phyloP scores from a whole-genome alignment of 1,140 invertebrate species.

The Nasonia vitripennis region DNA sequence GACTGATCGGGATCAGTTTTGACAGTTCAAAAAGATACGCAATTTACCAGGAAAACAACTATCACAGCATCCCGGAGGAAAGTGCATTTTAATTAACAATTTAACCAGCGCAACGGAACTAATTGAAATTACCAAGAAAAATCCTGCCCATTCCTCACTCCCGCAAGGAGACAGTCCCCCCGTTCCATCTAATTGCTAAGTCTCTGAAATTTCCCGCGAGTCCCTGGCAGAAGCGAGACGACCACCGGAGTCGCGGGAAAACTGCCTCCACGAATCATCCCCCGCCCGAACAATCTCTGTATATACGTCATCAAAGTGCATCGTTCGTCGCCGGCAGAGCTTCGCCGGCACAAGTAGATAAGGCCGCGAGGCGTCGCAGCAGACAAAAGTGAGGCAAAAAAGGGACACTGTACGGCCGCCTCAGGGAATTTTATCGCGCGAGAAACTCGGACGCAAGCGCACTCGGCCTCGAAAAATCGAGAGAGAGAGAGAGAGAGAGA shows the following conservation, averaged over 20 bases:
- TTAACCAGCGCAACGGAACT: neutral
- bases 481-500: neutral
- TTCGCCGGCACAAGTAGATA: constrained; percentile 1
- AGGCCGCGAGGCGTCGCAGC: neutral
- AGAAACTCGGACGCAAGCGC: constrained; percentile 52
- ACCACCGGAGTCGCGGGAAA: neutral
- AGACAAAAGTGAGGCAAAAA: neutral
- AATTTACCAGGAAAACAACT: no score
- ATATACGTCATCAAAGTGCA: neutral
- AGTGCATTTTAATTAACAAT: neutral
- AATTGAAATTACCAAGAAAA: neutral
- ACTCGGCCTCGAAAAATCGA: constrained; percentile 15
- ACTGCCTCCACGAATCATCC: neutral
- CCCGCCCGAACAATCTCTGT: neutral
- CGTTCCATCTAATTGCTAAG: neutral
- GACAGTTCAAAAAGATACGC: no score
- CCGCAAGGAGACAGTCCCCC: neutral
- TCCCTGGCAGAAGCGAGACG: neutral
- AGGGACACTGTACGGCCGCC: constrained; percentile 25
- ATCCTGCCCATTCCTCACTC: neutral
- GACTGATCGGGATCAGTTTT: no score
- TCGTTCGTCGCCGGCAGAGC: neutral
- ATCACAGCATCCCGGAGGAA: neutral
- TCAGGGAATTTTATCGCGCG: constrained; percentile 57
- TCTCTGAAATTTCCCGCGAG: constrained; percentile 17